Percentiles rank a stretch among this genome's conserved stretches.
Conservation (phyloP, 2,113 vertebrate genomes). For the Eurystomus gularis region DNA sequence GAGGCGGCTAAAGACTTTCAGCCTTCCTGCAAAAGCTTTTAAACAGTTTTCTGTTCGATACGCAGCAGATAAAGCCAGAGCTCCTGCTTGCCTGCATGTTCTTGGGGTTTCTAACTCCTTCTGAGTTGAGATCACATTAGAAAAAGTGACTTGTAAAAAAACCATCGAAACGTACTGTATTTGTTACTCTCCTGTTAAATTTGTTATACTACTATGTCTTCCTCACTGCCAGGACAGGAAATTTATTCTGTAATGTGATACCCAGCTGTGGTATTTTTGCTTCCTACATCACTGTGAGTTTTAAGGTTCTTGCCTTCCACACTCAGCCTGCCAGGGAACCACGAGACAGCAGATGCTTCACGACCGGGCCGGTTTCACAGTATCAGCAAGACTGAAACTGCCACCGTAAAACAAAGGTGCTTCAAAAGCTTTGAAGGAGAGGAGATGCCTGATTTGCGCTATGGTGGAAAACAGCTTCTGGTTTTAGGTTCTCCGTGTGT, state of each 20-base stretch:
- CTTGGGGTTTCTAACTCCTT: not conserved
- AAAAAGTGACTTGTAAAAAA: not conserved
- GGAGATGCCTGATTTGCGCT: not conserved
- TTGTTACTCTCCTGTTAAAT: not conserved
- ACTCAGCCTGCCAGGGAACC: not conserved
- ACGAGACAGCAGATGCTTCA: not conserved
- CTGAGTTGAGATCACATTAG: not conserved
- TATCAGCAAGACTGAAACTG: not conserved
- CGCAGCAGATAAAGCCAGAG: not conserved
- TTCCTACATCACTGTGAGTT: not conserved
- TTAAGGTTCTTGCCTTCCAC: not conserved
- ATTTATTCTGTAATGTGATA: not conserved
- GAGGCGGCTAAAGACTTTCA: not conserved
- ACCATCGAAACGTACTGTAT: not conserved
- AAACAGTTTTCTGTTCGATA: not conserved
- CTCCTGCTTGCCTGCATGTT: not conserved
- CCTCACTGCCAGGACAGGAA: not conserved
- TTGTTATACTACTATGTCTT: not conserved
- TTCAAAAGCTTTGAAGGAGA: not conserved
- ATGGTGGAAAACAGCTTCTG: not conserved
- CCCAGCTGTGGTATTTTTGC: not conserved
- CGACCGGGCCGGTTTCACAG: not conserved
- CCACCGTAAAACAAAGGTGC: not conserved
- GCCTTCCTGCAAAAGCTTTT: slow-evolving; percentile 16
- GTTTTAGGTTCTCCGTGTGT: not conserved